phyloP scores from a whole-genome alignment of 2,888 invertebrate species.

The Meghimatium bilineatum region DNA sequence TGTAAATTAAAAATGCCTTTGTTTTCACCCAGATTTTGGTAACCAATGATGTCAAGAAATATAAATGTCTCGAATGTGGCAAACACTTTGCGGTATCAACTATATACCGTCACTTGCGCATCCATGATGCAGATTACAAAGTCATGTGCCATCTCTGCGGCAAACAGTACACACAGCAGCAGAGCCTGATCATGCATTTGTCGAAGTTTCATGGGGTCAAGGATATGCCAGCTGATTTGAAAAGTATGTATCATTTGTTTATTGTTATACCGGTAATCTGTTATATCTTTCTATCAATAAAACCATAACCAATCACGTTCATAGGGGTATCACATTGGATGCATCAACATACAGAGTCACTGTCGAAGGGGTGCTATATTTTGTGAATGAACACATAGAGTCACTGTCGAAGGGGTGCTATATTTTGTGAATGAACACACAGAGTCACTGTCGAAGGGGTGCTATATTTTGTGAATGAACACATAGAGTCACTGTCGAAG shows the following conservation, averaged over 20 bases:
- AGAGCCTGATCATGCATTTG: slow-evolving; percentile 19
- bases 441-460: no score
- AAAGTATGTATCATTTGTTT: neutral
- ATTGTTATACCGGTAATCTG: neutral
- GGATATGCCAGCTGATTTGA: neutral
- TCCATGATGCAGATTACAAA: slow-evolving; percentile 38
- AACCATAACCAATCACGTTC: no score
- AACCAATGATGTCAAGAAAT: neutral
- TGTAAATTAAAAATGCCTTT: no score
- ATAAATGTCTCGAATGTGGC: slow-evolving; percentile 26
- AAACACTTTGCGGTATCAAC: slow-evolving; percentile 19
- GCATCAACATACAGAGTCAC: no score
- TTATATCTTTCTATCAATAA: no score
- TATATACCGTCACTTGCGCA: slow-evolving; percentile 39
- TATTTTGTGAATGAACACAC: no score
- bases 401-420: no score
- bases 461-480: no score
- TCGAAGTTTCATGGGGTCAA: slow-evolving; percentile 22
- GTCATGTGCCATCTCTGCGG: slow-evolving; percentile 22
- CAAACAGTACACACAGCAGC: slow-evolving; percentile 29
- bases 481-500: no score
- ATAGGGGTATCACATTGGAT: no score
- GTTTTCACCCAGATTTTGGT: slow-evolving; percentile 3
- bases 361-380: no score
- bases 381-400: no score